Percentiles rank a stretch among this genome's conserved stretches.
These are phyloP conservation scores for Eudemis profundana DNA, from an alignment of 2,888 invertebrate species.

Conservation along the genomic window DNA sequence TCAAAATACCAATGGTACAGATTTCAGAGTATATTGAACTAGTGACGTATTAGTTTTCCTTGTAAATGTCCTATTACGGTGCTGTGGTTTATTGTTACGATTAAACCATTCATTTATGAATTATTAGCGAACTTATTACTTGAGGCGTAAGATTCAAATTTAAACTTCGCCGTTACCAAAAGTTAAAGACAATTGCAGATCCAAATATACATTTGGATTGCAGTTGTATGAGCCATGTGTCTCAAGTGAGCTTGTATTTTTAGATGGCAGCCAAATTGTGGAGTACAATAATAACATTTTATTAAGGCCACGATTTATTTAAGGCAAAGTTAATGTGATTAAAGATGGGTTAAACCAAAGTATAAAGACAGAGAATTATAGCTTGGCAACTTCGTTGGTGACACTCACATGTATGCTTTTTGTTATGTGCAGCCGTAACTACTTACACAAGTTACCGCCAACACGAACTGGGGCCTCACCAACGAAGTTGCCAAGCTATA, in stretches of 20 bases:
- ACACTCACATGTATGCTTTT: too few relatives aligned
- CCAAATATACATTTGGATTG: constrained; percentile 21
- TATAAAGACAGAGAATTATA: too few relatives aligned
- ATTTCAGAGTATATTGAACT: too few relatives aligned
- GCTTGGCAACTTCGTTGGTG: too few relatives aligned
- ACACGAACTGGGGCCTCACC: too few relatives aligned
- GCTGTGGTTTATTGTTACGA: too few relatives aligned
- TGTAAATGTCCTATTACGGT: too few relatives aligned
- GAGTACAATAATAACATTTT: constrained; percentile 37
- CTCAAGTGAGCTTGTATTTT: constrained; percentile 37
- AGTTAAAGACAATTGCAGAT: constrained; percentile 5
- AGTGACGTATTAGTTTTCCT: too few relatives aligned
- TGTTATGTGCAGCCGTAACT: too few relatives aligned
- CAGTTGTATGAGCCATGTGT: constrained; percentile 15
- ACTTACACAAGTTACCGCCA: too few relatives aligned
- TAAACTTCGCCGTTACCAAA: neutral
- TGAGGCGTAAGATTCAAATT: neutral
- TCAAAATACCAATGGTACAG: too few relatives aligned
- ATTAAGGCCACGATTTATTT: constrained; percentile 26
- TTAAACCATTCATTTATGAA: neutral
- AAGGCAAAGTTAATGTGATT: constrained; percentile 12
- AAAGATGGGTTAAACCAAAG: neutral
- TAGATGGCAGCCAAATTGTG: constrained; percentile 16
- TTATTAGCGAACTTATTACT: constrained; percentile 10
- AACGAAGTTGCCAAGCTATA: too few relatives aligned